Percentiles rank a stretch among this genome's conserved stretches.
These are phyloP conservation scores for Nasonia giraulti DNA, from an alignment of 1,140 invertebrate genomes.

Conservation along the genomic window DNA sequence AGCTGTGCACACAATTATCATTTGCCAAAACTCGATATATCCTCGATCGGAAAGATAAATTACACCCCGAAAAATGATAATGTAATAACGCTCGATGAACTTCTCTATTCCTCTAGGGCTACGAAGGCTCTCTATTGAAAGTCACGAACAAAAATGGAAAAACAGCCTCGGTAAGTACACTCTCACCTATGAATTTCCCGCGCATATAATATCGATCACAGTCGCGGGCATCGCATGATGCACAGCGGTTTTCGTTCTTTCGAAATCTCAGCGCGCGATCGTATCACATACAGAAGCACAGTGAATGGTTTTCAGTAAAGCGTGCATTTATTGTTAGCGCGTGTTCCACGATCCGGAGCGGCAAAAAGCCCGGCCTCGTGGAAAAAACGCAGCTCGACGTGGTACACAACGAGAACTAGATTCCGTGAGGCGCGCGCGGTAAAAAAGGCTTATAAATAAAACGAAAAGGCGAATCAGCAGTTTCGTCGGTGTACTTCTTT, in stretches of 20 bases:
- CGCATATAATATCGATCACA: background rate
- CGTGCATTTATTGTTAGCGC: no score
- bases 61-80: background rate
- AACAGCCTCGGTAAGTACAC: constrained; percentile 95
- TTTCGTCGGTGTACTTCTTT: constrained; percentile 3
- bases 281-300: background rate
- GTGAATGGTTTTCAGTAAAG: background rate
- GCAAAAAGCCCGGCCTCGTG: no score
- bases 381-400: no score
- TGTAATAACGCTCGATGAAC: constrained; percentile 47
- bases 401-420: background rate
- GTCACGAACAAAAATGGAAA: constrained; percentile 99
- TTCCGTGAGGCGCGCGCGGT: background rate
- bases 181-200: background rate
- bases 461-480: background rate
- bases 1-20: no score
- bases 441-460: background rate
- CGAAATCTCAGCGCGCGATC: no score
- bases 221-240: background rate
- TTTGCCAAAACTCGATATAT: no score
- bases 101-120: constrained; percentile 84
- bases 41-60: background rate
- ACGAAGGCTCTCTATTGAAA: constrained; percentile 98
- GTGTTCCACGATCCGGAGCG: no score
- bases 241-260: background rate